phyloP scores from a whole-genome alignment of 2,888 invertebrate species.

The Bugulina stolonifera region DNA sequence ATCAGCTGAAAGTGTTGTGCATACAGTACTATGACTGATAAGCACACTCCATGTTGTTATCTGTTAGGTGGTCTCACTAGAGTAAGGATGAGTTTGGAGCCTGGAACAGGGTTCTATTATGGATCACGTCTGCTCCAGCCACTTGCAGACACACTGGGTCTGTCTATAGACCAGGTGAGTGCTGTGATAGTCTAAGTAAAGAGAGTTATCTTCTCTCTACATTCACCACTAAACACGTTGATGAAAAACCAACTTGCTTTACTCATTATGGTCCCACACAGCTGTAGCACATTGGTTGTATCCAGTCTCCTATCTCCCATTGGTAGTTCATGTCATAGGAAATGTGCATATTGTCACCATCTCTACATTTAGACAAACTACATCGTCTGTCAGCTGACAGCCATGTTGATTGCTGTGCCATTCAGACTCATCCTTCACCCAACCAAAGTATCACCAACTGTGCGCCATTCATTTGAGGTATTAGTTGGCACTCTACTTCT shows the following conservation, averaged over 20 bases:
- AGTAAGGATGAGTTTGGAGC: conserved; percentile 10
- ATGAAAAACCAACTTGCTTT: too few relatives aligned
- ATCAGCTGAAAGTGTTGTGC: too few relatives aligned
- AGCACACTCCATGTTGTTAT: too few relatives aligned
- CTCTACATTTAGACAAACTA: conserved; percentile 41
- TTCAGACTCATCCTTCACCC: conserved; percentile 37
- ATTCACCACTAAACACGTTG: too few relatives aligned
- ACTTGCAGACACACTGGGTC: neutral
- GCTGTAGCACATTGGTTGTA: too few relatives aligned
- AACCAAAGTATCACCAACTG: conserved; percentile 32
- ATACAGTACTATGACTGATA: too few relatives aligned
- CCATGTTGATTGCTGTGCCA: conserved; percentile 36
- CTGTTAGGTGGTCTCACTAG: too few relatives aligned
- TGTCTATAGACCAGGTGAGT: conserved; percentile 27
- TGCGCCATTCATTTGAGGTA: conserved; percentile 38
- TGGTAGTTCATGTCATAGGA: too few relatives aligned
- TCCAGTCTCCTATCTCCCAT: too few relatives aligned
- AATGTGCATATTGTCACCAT: neutral
- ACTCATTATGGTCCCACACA: too few relatives aligned
- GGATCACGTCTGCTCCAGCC: conserved; percentile 25
- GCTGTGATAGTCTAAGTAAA: too few relatives aligned
- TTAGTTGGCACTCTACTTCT: conserved; percentile 37
- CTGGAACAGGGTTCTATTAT: conserved; percentile 16
- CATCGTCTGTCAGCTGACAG: conserved; percentile 40
- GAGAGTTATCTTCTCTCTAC: too few relatives aligned